Evolutionary conservation across 2,888 invertebrate species (phyloP).

Genomic region (Cybosia mesomella): DNA sequence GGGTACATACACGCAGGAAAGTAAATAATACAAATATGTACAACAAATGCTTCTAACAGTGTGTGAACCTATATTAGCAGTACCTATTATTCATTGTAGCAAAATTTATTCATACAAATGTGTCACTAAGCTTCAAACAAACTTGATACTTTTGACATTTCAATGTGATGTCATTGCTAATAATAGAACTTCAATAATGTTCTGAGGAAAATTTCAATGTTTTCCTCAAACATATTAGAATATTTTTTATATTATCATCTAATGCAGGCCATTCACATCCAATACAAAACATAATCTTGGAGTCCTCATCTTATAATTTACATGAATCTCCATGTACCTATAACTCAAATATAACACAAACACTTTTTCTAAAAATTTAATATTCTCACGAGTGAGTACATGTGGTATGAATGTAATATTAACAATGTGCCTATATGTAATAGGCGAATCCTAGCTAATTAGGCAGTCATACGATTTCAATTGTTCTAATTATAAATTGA

Average conservation of each 20-base stretch:
- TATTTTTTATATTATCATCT: neutral
- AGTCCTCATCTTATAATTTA: neutral
- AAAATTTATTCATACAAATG: constrained; percentile 21
- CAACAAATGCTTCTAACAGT: constrained; percentile 44
- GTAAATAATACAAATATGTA: constrained; percentile 50
- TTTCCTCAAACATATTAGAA: neutral
- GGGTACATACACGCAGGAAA: constrained; percentile 44
- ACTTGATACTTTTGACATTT: neutral
- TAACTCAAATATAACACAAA: neutral
- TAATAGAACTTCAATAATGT: neutral
- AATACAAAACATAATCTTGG: neutral
- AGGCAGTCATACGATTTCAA: too few species aligned
- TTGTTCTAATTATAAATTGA: neutral
- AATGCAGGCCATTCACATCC: neutral
- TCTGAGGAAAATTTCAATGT: neutral
- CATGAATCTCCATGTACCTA: neutral
- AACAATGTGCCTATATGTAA: neutral
- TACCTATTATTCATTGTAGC: constrained; percentile 23
- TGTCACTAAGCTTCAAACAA: neutral
- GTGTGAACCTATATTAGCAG: constrained; percentile 35
- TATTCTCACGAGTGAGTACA: neutral
- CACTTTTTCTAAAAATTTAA: neutral
- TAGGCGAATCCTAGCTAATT: too few species aligned
- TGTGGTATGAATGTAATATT: neutral
- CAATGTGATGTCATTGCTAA: neutral